These are phyloP conservation scores for Bombus haemorrhoidalis DNA, from an alignment of 1,140 invertebrate species.

Conservation along the genomic window DNA sequence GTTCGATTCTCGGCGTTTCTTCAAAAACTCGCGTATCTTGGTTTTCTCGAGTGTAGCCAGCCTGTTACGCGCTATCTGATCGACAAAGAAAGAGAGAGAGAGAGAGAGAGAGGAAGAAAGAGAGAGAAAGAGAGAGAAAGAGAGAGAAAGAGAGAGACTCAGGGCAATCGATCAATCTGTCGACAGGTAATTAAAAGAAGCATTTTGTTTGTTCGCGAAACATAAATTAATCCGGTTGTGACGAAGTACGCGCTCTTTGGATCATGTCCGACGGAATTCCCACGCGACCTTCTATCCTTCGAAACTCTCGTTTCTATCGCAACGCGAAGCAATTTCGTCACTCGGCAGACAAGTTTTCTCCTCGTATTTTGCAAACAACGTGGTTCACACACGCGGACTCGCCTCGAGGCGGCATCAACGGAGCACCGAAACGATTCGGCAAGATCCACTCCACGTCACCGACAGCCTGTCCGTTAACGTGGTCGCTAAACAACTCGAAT, in stretches of 20 bases:
- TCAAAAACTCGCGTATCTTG: too few relatives aligned
- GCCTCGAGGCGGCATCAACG: too few relatives aligned
- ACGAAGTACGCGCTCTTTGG: slow-evolving; percentile 24
- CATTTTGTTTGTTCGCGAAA: slow-evolving; percentile 65
- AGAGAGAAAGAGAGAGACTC: neutral
- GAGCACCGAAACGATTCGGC: neutral
- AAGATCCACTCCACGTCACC: neutral
- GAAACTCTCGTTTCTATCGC: neutral
- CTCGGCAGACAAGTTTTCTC: too few relatives aligned
- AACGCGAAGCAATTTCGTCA: neutral
- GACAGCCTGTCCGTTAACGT: neutral
- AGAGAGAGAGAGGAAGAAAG: neutral
- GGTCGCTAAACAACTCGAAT: neutral
- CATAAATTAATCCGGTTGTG: slow-evolving; percentile 52
- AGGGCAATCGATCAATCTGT: slow-evolving; percentile 67
- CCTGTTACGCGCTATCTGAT: slow-evolving; percentile 49
- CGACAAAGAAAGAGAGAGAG: neutral
- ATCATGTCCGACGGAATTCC: slow-evolving; percentile 11
- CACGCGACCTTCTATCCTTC: slow-evolving; percentile 22
- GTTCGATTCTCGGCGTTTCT: too few relatives aligned
- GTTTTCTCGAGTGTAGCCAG: too few relatives aligned
- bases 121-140: neutral
- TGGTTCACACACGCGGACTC: too few relatives aligned
- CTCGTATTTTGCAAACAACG: too few relatives aligned
- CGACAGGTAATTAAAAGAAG: slow-evolving; percentile 65